phyloP scores from a whole-genome alignment of 2,113 vertebrate genomes.

The Carlito syrichta region DNA sequence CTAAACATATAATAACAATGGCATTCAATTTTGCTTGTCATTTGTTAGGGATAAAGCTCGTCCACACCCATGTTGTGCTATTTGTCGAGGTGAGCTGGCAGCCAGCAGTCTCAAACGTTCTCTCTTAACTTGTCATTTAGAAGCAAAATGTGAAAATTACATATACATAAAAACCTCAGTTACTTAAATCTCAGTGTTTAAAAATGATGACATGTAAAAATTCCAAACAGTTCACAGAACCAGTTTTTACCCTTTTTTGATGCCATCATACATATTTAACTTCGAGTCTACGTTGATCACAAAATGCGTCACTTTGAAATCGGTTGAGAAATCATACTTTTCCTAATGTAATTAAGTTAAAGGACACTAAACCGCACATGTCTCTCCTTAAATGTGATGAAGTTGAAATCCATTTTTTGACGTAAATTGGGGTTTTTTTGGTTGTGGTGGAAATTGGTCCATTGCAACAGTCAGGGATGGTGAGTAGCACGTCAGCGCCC shows the following conservation, averaged over 20 bases:
- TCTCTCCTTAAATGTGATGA: neutral
- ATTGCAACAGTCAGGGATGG: too few species aligned
- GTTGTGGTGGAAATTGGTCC: neutral
- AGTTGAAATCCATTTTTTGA: neutral
- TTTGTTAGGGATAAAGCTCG: neutral
- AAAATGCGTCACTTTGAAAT: neutral
- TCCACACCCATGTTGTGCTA: fast-evolving
- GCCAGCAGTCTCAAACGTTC: neutral
- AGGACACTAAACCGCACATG: neutral
- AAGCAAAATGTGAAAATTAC: neutral
- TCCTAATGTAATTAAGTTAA: neutral
- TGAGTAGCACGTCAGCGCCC: neutral
- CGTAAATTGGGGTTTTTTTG: neutral
- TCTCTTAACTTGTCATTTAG: neutral
- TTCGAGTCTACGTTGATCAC: neutral
- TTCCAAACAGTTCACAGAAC: neutral
- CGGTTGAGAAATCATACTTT: neutral
- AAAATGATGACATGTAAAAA: neutral
- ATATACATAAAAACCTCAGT: neutral
- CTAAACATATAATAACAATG: neutral
- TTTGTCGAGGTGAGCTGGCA: neutral
- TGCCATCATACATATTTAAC: neutral
- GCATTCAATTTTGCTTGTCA: neutral
- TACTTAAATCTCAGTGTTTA: neutral
- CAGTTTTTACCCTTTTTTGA: neutral